Evolutionary conservation across 2,797 vertebrate species (phyloP), one percentile per base, ranked within the genome.

Genomic region (Chaetodon trifasciatus): DNA sequence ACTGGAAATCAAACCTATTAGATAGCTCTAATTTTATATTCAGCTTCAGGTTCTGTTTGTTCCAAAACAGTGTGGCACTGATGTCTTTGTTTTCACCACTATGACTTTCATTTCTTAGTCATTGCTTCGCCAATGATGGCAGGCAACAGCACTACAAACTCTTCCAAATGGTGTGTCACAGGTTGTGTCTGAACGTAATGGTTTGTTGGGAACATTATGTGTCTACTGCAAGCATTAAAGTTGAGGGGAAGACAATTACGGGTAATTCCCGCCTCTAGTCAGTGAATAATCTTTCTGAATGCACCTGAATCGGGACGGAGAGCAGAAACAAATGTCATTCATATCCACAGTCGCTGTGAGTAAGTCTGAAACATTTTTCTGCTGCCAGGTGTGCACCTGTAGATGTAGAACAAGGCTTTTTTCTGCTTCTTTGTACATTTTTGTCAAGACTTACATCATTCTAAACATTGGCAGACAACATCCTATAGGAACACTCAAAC

Each of bases 141-240:
- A 68, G 60, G 8, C 42, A 15, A 50, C 40, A 74, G 46, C 40
- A 67, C 57, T 28, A 68, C 19, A 83, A 76, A 73, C 42, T 16
- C 52, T 17, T 35, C 49, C 40, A 60, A 82, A 78, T 69, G 40
- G 24, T 0, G 0, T 82, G 79, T 79, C 10, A 40, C 78, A 76
- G 78, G 77, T 84, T 82, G 75, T 39, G 64, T 78, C 70, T 78
- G 19, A 73, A 77, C 62, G 13, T 71, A 84, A 90, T 81, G 75
- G 72, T 71, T 85, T 85, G 71, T 88, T 88, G 82, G 72, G 75
- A 79, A 71, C 52, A 76, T 72, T 74, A 70, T 69, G 50, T 2
- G 16, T 86, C 74, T 79, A 39, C 63, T 63, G 57, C 52, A 57
- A 35, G 74, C 63, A 42, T 82, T 79, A 65, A 70, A 62, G 40